phyloP scores from a whole-genome alignment of 2,113 vertebrate genomes.

The Euleptes europaea region DNA sequence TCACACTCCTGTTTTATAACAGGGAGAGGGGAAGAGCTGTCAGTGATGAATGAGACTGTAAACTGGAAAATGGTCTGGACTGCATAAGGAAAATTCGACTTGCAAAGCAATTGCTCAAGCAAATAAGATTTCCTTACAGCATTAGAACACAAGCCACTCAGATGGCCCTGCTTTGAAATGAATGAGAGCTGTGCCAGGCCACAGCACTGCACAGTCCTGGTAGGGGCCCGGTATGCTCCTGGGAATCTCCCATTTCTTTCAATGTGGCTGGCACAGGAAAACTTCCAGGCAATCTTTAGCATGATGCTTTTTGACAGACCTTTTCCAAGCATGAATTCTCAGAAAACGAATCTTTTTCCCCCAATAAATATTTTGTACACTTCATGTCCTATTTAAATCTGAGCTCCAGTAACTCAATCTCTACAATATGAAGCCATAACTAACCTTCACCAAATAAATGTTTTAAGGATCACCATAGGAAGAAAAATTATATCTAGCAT shows the following conservation, averaged over 20 bases:
- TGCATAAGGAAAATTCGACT: conserved; percentile 51
- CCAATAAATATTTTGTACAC: conserved; percentile 78
- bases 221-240: background rate
- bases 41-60: conserved; percentile 58
- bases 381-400: conserved; percentile 68
- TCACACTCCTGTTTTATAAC: conserved; percentile 70
- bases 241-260: background rate
- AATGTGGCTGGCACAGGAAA: background rate
- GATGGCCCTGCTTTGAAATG: background rate
- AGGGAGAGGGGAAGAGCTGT: conserved; percentile 47
- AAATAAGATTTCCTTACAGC: conserved; percentile 61
- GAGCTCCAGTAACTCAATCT: conserved; percentile 68
- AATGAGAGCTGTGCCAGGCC: background rate
- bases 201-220: background rate
- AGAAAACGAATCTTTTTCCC: conserved; percentile 65
- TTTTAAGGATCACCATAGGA: conserved; percentile 60
- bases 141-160: background rate
- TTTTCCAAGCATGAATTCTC: conserved; percentile 63
- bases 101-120: conserved; percentile 57
- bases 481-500: conserved; percentile 50
- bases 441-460: conserved; percentile 79
- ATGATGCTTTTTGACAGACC: conserved; percentile 65
- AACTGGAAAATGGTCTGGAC: conserved; percentile 56
- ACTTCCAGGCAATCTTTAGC: background rate
- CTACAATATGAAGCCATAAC: conserved; percentile 80